phyloP scores from a whole-genome alignment of 30 jellyfish, hydroid and myxozoan species.

The Aurelia coerulea region DNA sequence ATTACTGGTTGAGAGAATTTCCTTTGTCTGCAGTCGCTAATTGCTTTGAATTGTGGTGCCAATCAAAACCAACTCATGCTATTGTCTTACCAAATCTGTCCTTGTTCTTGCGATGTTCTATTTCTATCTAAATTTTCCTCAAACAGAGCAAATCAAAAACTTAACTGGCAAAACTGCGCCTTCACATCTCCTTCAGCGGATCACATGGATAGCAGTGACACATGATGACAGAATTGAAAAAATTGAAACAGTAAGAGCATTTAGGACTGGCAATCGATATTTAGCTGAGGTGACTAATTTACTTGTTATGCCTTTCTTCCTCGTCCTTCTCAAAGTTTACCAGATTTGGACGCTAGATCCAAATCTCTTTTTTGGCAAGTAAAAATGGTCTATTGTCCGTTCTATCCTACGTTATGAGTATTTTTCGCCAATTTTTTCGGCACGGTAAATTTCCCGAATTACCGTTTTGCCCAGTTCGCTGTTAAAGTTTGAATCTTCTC shows the following conservation, averaged over 20 bases:
- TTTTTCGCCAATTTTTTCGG: no score
- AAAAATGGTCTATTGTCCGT: no score
- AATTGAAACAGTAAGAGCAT: constrained; percentile 78
- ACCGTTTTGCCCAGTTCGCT: background rate
- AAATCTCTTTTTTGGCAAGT: no score
- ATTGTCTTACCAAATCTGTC: no score
- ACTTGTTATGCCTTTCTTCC: background rate
- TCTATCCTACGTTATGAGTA: no score
- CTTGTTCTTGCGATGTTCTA: background rate
- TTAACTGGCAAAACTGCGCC: constrained; percentile 86
- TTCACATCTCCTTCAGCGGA: constrained; percentile 67
- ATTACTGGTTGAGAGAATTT: no score
- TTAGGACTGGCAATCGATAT: constrained; percentile 63
- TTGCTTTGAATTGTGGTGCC: no score
- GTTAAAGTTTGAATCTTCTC: background rate
- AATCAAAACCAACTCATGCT: no score
- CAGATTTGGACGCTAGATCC: background rate
- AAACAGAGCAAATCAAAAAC: constrained; percentile 61
- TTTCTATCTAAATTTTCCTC: background rate
- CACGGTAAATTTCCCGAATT: no score
- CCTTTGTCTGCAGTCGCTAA: no score
- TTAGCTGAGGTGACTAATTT: constrained; percentile 68
- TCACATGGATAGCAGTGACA: constrained; percentile 77
- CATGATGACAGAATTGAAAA: constrained; percentile 68
- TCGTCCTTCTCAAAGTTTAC: no score